Percentiles rank a stretch among this genome's conserved stretches.
phyloP scores from a whole-genome alignment of 2,797 vertebrate genomes.

The Danio tinwini region DNA sequence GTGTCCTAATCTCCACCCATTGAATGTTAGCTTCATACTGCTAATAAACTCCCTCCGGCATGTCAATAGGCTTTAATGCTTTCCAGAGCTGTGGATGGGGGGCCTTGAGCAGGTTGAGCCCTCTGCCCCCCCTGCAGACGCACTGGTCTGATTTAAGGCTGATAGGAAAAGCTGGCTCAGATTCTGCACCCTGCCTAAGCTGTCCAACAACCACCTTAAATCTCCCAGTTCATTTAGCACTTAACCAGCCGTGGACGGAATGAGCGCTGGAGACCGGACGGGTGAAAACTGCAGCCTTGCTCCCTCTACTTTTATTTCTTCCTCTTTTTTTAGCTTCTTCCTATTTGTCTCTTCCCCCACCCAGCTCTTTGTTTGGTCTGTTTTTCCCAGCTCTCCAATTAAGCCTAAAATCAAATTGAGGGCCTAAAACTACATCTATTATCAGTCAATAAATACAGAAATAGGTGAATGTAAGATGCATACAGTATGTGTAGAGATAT shows the following conservation, averaged over 20 bases:
- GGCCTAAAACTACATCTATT: constrained; percentile 27
- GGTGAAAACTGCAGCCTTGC: constrained; percentile 16
- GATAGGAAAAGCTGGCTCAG: constrained; percentile 53
- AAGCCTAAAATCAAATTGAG: constrained; percentile 25
- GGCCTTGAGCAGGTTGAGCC: constrained; percentile 38
- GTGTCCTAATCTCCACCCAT: neutral
- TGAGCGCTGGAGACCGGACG: constrained; percentile 48
- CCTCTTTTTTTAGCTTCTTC: neutral
- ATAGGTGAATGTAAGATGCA: constrained; percentile 12
- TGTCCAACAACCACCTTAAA: constrained; percentile 59
- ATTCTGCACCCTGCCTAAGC: constrained; percentile 42
- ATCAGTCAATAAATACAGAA: constrained; percentile 43
- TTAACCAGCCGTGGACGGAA: constrained; percentile 56
- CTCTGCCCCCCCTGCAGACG: constrained; percentile 11
- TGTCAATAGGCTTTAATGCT: constrained; percentile 52
- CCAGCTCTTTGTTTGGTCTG: constrained; percentile 25
- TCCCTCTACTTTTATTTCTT: constrained; percentile 23
- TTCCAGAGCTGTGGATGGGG: constrained; percentile 54
- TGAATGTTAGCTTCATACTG: constrained; percentile 9
- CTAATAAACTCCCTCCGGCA: constrained; percentile 53
- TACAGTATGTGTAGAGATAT: neutral
- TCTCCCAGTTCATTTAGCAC: constrained; percentile 62
- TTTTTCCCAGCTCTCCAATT: constrained; percentile 36
- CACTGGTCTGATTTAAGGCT: constrained; percentile 58
- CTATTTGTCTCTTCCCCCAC: constrained; percentile 2